Base-by-base conservation (phyloP, 2,113 vertebrate species). In the Gulo gulo region DNA sequence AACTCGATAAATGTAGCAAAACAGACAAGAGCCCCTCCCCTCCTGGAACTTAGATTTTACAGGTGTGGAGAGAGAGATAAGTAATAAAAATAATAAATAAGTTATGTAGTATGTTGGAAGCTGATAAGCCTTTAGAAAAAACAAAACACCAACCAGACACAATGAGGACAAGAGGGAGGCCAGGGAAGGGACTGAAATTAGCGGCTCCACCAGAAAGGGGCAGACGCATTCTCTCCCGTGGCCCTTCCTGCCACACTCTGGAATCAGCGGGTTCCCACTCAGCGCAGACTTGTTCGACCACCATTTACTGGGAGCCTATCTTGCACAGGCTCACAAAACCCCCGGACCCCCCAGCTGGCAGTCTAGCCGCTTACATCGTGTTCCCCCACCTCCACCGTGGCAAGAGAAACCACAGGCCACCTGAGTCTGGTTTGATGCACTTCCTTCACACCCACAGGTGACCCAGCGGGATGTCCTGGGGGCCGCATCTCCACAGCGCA, bases 151-250 rank as follows among this genome's bases (percentile, higher is more conserved):
- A 29, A 36, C 29, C 10, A 34, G 24, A 74, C 26, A 45, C 16
- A 6, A 12, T 0, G 29, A 78, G 39, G 59, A 42, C 55, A 13
- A 26, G 4, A 39, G 36, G 55, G 45, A 47, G 59, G 21, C 50
- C 7, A 11, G 36, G 39, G 24, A 10, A 23, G 34, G 80, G 29
- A 31, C 0, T 42, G 26, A 13, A 12, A 5, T 4, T 0, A 18
- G 11, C 52, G 69, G 39, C 4, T 23, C 52, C 50, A 21, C 26
- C 1, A 1, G 23, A 29, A 71, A 21, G 31, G 55, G 50, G 34
- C 61, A n/a, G 47, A 15, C 7, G 0, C 57, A 18, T 8, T 9
- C 39, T 20, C 16, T 9, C 18, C 1, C 0, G 29, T 1, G 11
- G 42, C 21, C 67, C 23, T n/a, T 34, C 67, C 15, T 3, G 61